Evolutionary conservation across 2,888 invertebrate species (phyloP).

Genomic region (Gryllus longicercus): DNA sequence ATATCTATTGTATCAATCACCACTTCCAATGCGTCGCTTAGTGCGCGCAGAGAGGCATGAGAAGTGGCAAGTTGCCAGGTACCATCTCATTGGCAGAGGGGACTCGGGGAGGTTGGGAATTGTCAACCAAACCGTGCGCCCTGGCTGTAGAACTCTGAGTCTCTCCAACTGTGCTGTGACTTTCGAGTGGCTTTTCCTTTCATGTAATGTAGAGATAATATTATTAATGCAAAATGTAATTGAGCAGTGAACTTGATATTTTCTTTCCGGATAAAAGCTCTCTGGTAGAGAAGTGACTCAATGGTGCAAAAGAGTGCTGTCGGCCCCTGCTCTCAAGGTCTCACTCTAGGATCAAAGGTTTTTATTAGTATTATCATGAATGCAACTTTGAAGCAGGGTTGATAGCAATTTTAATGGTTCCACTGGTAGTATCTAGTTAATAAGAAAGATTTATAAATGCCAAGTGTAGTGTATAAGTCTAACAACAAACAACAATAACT

Average conservation of each 20-base stretch:
- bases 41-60: not conserved
- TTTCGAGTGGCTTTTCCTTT: conserved; percentile 53
- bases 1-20: conserved; percentile 1
- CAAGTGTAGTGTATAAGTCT: conserved; percentile 37
- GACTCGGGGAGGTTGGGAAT: not conserved
- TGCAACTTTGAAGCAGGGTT: conserved; percentile 28
- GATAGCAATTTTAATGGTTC: conserved; percentile 11
- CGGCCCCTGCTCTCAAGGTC: conserved; percentile 17
- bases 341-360: not conserved
- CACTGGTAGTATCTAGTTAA: conserved; percentile 24
- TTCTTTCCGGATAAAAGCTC: conserved; percentile 22
- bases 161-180: conserved; percentile 46
- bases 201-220: conserved; percentile 17
- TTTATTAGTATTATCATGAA: conserved; percentile 3
- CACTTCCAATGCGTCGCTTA: conserved; percentile 10
- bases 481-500: not conserved
- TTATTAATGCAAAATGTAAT: conserved; percentile 46
- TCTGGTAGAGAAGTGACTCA: conserved; percentile 27
- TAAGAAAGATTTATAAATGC: conserved; percentile 33
- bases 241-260: conserved; percentile 22
- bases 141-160: not conserved
- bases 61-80: not conserved
- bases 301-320: conserved; percentile 28
- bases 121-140: not conserved
- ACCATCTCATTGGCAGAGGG: not conserved